These are phyloP conservation scores for Toxotes jaculatrix DNA, from an alignment of 2,113 vertebrate species.

Conservation along the genomic window DNA sequence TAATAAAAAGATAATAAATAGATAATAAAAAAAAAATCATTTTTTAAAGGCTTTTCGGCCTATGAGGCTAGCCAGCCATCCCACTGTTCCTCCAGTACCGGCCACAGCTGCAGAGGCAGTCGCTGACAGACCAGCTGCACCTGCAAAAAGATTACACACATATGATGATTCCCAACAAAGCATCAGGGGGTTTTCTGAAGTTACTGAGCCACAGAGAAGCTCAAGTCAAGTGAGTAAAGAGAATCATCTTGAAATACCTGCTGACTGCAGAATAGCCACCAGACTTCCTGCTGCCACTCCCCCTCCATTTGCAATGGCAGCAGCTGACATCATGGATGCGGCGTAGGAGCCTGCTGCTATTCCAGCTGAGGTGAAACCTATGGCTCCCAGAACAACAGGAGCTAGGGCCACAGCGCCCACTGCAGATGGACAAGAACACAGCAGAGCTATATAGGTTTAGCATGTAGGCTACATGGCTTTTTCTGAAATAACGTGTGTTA, in stretches of 20 bases:
- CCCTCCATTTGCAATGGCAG: slow-evolving; percentile 60
- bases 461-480: background rate
- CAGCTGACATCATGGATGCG: slow-evolving; percentile 58
- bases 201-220: background rate
- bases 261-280: slow-evolving; percentile 65
- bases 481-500: background rate
- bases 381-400: slow-evolving; percentile 15
- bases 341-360: slow-evolving; percentile 52
- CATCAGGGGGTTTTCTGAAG: background rate
- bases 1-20: too few relatives aligned
- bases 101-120: background rate
- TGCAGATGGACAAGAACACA: slow-evolving; percentile 13
- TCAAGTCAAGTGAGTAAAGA: background rate
- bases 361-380: slow-evolving; percentile 67
- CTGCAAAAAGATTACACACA: slow-evolving; percentile 9
- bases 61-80: background rate
- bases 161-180: background rate
- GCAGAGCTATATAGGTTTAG: background rate
- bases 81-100: background rate
- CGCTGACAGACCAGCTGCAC: slow-evolving; percentile 35
- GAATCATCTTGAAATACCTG: slow-evolving; percentile 30
- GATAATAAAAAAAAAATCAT: too few relatives aligned
- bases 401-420: background rate
- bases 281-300: slow-evolving; percentile 57
- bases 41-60: too few relatives aligned